phyloP scores from a whole-genome alignment of 1,140 invertebrate genomes.

The Euwallacea similis region DNA sequence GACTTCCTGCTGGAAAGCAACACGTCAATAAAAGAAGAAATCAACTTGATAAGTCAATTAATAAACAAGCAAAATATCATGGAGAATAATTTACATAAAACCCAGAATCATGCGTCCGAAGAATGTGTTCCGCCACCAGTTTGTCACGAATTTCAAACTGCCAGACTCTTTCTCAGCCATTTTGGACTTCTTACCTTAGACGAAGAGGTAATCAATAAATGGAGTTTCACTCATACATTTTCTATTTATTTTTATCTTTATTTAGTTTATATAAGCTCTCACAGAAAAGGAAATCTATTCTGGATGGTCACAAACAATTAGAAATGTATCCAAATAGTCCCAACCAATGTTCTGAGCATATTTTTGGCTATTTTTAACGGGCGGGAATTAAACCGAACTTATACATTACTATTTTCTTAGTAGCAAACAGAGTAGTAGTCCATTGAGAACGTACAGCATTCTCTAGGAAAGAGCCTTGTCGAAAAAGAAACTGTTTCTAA shows the following conservation, averaged over 20 bases:
- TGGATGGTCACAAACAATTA: no score
- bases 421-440: background rate
- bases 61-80: constrained; percentile 56
- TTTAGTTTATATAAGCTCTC: no score
- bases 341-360: no score
- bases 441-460: no score
- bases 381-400: no score
- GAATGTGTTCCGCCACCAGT: constrained; percentile 72
- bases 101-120: constrained; percentile 56
- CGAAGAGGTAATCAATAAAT: constrained; percentile 52
- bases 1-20: constrained; percentile 63
- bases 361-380: no score
- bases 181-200: constrained; percentile 89
- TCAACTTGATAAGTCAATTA: constrained; percentile 60
- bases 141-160: constrained; percentile 91
- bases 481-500: no score
- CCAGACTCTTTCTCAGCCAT: constrained; percentile 89
- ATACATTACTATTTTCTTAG: constrained; percentile 33
- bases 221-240: no score
- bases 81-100: constrained; percentile 51
- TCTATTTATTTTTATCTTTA: no score
- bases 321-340: no score
- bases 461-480: no score
- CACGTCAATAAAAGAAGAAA: constrained; percentile 57
- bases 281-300: no score